These are phyloP conservation scores for Baryphthengus martii DNA, from an alignment of 2,113 vertebrate genomes.

Conservation along the genomic window DNA sequence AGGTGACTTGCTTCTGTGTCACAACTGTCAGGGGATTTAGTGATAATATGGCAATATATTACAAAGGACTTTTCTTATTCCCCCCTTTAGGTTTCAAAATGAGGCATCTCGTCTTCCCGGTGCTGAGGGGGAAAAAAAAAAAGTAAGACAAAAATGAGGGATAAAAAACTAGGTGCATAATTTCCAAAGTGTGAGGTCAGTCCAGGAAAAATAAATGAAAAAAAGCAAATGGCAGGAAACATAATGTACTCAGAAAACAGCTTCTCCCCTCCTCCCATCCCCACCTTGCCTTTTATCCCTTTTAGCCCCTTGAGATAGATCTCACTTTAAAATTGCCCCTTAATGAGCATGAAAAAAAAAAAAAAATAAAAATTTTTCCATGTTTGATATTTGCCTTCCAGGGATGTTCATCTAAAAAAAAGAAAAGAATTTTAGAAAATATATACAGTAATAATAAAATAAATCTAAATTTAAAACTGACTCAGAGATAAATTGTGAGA, in stretches of 20 bases:
- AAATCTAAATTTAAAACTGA: slow-evolving; percentile 58
- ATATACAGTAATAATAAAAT: background rate
- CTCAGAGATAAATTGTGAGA: slow-evolving; percentile 4
- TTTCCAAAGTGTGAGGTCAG: slow-evolving; percentile 70
- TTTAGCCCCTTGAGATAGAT: slow-evolving; percentile 46
- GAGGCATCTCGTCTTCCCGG: slow-evolving; percentile 76
- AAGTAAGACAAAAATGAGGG: slow-evolving; percentile 42
- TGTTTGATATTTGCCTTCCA: slow-evolving; percentile 47
- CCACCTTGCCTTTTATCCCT: slow-evolving; percentile 26
- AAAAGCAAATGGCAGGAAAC: slow-evolving; percentile 64
- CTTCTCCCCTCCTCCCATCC: slow-evolving; percentile 15
- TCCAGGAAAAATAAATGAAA: slow-evolving; percentile 54
- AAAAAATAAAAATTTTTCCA: background rate
- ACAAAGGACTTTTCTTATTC: slow-evolving; percentile 83
- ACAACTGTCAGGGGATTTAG: slow-evolving; percentile 86
- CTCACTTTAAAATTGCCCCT: slow-evolving; percentile 65
- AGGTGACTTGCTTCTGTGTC: slow-evolving; percentile 86
- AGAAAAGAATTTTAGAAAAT: background rate
- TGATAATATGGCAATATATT: slow-evolving; percentile 89
- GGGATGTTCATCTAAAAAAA: slow-evolving; percentile 13
- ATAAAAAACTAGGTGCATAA: slow-evolving; percentile 59
- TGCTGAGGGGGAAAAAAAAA: background rate
- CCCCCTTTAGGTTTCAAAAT: slow-evolving; percentile 81
- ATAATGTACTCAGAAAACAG: slow-evolving; percentile 31
- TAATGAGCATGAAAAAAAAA: slow-evolving; percentile 46